Conservation (phyloP, 1,140 invertebrate genomes). For the Leptestheria dahalacensis region DNA sequence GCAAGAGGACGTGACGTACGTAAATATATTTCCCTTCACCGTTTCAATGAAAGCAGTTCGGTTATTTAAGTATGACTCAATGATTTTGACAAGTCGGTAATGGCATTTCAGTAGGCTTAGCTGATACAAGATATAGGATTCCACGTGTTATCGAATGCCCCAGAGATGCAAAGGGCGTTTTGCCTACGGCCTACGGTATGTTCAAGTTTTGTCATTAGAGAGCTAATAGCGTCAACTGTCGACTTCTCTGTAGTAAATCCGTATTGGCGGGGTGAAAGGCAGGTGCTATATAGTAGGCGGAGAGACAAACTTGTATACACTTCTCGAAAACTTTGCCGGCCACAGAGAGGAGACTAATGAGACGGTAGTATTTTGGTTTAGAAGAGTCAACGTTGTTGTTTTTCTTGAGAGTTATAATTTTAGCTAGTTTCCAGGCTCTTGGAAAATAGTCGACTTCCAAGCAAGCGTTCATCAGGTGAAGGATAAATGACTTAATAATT, state of each 20-base stretch:
- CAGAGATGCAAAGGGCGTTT: not conserved
- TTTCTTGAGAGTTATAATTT: not conserved
- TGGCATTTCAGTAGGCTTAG: not conserved
- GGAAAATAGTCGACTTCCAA: not conserved
- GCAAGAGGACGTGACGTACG: not conserved
- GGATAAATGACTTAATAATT: not conserved
- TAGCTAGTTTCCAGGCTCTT: not conserved
- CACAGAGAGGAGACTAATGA: not conserved
- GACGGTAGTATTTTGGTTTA: not conserved
- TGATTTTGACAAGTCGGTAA: not conserved
- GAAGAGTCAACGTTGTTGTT: not conserved
- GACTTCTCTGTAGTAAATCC: not conserved
- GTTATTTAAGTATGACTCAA: not conserved
- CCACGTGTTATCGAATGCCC: not conserved
- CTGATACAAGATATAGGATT: not conserved
- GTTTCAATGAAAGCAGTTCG: not conserved
- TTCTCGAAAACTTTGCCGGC: not conserved
- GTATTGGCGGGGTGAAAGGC: not conserved
- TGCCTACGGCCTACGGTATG: not conserved
- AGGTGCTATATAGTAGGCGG: not conserved
- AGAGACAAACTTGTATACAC: not conserved
- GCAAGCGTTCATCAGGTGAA: not conserved
- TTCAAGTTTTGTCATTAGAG: not conserved
- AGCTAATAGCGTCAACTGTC: not conserved
- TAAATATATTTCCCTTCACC: not conserved